phyloP scores from a whole-genome alignment of 2,888 invertebrate species.

The Allacma fusca region DNA sequence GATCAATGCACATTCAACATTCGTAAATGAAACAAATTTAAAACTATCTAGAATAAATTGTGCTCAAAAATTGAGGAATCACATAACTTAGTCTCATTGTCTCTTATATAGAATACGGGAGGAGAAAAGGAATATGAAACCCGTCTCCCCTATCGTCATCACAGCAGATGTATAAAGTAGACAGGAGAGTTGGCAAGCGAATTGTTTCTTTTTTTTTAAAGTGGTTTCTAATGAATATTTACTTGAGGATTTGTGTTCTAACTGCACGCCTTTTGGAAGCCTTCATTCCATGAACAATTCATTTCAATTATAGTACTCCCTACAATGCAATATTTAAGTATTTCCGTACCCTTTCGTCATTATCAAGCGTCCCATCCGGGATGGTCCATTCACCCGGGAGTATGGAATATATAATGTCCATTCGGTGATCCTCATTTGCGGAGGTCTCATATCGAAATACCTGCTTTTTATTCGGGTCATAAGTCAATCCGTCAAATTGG shows the following conservation, averaged over 20 bases:
- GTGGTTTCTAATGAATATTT: too few relatives aligned
- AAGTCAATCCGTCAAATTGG: slow-evolving; percentile 58
- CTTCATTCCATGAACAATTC: too few relatives aligned
- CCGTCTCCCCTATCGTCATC: slow-evolving; percentile 12
- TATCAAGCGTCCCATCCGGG: slow-evolving; percentile 54
- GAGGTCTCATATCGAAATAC: slow-evolving; percentile 49
- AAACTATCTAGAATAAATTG: too few relatives aligned
- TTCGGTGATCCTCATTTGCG: slow-evolving; percentile 48
- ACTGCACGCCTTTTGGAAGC: not conserved
- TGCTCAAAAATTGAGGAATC: too few relatives aligned
- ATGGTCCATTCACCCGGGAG: slow-evolving; percentile 53
- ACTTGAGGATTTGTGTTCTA: not conserved
- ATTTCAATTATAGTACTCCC: not conserved
- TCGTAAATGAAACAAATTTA: too few relatives aligned
- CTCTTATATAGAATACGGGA: too few relatives aligned
- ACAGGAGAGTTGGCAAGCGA: not conserved
- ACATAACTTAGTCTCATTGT: too few relatives aligned
- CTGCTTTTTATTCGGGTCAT: slow-evolving; percentile 38
- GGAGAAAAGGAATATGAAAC: not conserved
- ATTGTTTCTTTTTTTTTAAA: too few relatives aligned
- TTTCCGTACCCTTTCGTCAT: slow-evolving; percentile 56
- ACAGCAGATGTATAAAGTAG: not conserved
- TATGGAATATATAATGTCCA: slow-evolving; percentile 46
- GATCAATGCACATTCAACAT: too few relatives aligned
- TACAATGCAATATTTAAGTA: not conserved